Base-by-base conservation (phyloP, 2,113 vertebrate species). In the Calyptomena viridis region DNA sequence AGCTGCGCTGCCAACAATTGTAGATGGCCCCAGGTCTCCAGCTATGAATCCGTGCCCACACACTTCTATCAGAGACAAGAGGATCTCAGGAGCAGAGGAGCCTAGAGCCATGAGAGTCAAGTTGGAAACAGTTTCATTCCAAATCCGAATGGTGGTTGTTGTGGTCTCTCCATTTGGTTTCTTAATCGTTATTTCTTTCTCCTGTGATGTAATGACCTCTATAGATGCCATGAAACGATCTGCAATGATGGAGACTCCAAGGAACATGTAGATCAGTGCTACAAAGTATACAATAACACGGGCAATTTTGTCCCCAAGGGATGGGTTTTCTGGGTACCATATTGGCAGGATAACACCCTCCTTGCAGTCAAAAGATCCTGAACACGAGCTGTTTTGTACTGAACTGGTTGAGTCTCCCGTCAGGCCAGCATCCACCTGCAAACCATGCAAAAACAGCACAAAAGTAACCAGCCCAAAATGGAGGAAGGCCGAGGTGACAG, bases 191-290 rank as follows among this genome's bases (percentile, higher is more conserved):
- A 99, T 98, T 95, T 99, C 99, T 95, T 97, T 99, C 96, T 99
- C 99, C 95, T 99, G 99, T 17, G 99, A 99, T 11, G 99, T 99
- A 95, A 99, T 99, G 84, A 99, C 99, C 95, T 99, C 99, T 79
- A 99, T 99, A 88, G 99, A 99, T 2, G 99, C 99, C 99, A 99
- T 99, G 98, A 99, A 99, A 91, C 99, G 99, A 94, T 99, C 99
- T 2, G 99, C 99, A 89, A 99, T 99, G 97, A 99, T 99, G 79
- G 99, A 99, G 69, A 99, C 99, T 58, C 99, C 99, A 23, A 99
- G 98, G 85, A 99, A 99, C 99, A 99, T 99, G 97, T 99, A 99
- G 97, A 99, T 99, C 97, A 99, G 97, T 7, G 99, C 99, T 95
- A 99, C 99, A 88, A 99, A 99, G 94, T 99, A 99, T 67, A 99